Conservation (phyloP, 2,888 invertebrate species). For the Macroteleia sp. region DNA sequence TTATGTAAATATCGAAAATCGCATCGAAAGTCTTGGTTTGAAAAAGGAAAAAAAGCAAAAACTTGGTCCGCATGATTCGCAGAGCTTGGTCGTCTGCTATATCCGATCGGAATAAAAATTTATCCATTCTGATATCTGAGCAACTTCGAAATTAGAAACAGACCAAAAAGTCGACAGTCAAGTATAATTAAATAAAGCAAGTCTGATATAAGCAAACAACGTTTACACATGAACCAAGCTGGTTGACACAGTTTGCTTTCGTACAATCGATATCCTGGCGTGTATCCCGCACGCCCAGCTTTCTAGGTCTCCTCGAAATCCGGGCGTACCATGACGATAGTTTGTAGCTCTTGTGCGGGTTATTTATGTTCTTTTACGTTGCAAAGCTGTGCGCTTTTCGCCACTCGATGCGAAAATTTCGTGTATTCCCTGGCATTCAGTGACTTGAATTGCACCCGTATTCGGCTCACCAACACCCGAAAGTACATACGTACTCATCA, state of each 20-base stretch:
- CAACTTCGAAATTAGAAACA: neutral
- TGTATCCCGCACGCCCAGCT: conserved; percentile 61
- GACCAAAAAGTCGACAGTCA: conserved; percentile 32
- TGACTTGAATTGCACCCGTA: conserved; percentile 56
- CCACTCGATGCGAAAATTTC: conserved; percentile 61
- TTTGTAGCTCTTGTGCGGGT: conserved; percentile 61
- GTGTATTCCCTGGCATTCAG: conserved; percentile 55
- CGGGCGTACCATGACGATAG: conserved; percentile 61
- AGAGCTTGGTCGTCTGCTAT: neutral
- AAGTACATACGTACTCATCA: conserved; percentile 54
- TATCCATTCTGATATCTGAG: too few species aligned
- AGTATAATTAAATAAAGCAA: conserved; percentile 50
- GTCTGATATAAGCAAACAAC: conserved; percentile 55
- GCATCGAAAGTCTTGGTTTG: neutral
- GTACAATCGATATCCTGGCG: conserved; percentile 62
- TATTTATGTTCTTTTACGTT: conserved; percentile 62
- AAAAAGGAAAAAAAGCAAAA: neutral
- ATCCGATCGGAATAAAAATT: too few species aligned
- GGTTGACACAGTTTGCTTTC: conserved; percentile 63
- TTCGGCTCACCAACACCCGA: conserved; percentile 40
- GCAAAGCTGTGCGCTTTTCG: conserved; percentile 61
- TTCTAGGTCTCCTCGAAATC: conserved; percentile 62
- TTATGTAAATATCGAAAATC: conserved; percentile 19
- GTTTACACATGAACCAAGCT: conserved; percentile 48
- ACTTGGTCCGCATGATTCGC: neutral